Base-by-base conservation (phyloP, 64 coral and sea anemone genomes). In the Catalaphyllia jardinei region DNA sequence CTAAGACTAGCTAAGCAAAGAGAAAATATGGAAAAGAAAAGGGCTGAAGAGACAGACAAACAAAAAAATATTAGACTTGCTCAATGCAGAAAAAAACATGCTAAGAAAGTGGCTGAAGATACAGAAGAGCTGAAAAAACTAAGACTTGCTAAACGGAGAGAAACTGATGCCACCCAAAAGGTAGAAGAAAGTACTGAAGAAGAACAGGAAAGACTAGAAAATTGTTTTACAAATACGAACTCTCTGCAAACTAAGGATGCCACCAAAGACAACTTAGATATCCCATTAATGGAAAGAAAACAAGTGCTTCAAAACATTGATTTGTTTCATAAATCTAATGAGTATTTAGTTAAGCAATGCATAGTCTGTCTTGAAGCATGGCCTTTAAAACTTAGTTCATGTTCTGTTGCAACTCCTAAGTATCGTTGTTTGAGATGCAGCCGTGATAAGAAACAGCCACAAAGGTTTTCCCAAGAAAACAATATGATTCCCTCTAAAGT, bases 391-490 rank as follows among this genome's bases (percentile, higher is more conserved):
- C 27, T 29, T 20, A 71, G 63, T 20, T 39, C 71, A 77, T 62
- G 52, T 39, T 25, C 71, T 64, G 74, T 51, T 10, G 18, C 2
- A n/a, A 10, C 19, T 75, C 16, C 46, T 79, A 14, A 52, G 14
- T 89, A 79, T 67, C 61, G 31, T 15, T 89, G 87, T 71, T 79
- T 57, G 76, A 62, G 87, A 52, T 89, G 87, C 54, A 28, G 27
- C 24, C 12, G 61, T 61, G 87, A 89, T 76, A 89, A 89, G 76
- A 59, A 89, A 62, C 60, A 15, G 5, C 87, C 87, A 76, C 54
- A 78, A 35, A 62, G 65, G 75, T 77, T 89, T 89, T 89, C 87
- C 29, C 33, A 77, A 18, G 87, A 89, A 89, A 89, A 89, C 38
- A 19, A 61, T 27, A 89, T 89, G 86, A 55, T 88, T n/a, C 86